A percentile compares a stretch with the other conserved stretches of the same genome.
Conservation (phyloP, 2,888 invertebrate species). For the Lasius platythorax region DNA sequence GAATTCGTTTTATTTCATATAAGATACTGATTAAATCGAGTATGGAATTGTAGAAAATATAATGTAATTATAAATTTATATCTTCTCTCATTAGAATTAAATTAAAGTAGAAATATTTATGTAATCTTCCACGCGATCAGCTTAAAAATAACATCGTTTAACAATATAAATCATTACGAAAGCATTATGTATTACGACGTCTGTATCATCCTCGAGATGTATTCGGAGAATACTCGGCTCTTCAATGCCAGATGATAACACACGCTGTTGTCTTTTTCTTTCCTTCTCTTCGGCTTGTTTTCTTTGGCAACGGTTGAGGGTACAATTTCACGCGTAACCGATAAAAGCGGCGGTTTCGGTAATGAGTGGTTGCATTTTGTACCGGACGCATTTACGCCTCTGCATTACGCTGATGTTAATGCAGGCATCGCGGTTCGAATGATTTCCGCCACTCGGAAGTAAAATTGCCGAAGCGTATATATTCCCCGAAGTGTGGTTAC, state of each 20-base stretch:
- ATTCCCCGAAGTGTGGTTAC: conserved; percentile 36
- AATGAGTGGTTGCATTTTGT: conserved; percentile 75
- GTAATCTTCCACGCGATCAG: background rate
- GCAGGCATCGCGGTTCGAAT: conserved; percentile 56
- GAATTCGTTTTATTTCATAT: background rate
- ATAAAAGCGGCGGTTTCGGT: conserved; percentile 80
- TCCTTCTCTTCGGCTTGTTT: conserved; percentile 68
- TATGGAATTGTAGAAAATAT: background rate
- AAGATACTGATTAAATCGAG: background rate
- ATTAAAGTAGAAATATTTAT: background rate
- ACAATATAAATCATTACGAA: conserved; percentile 33
- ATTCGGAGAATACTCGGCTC: conserved; percentile 75
- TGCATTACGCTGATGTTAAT: conserved; percentile 38
- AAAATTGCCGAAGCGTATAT: conserved; percentile 66
- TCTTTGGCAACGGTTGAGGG: conserved; percentile 69
- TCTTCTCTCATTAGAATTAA: background rate
- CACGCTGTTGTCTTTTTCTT: conserved; percentile 59
- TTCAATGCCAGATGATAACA: conserved; percentile 72
- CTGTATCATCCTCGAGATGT: conserved; percentile 77
- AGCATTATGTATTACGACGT: conserved; percentile 66
- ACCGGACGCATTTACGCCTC: conserved; percentile 68
- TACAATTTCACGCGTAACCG: conserved; percentile 80
- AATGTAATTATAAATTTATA: background rate
- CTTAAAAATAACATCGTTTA: background rate
- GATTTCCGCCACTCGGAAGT: conserved; percentile 73